Conservation (phyloP, 2,888 invertebrate species). For the Drosophila anceps region DNA sequence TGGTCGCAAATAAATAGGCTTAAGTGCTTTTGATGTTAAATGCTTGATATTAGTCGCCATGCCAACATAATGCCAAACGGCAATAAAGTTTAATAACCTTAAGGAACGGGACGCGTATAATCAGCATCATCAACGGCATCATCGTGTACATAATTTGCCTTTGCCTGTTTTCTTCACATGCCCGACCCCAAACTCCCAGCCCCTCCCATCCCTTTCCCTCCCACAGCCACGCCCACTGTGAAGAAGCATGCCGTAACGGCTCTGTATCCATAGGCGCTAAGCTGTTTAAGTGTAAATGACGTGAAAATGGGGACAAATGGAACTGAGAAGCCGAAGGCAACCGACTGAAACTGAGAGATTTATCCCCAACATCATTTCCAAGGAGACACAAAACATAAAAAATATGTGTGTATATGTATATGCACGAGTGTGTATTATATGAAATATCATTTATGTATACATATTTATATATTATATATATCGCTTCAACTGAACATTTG, state of each 20-base stretch:
- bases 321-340: constrained; percentile 33
- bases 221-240: not conserved
- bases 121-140: constrained; percentile 76
- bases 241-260: constrained; percentile 11
- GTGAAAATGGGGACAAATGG: constrained; percentile 67
- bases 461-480: constrained; percentile 63
- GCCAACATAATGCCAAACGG: constrained; percentile 56
- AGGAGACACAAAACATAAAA: constrained; percentile 59
- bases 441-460: constrained; percentile 8
- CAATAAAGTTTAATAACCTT: constrained; percentile 77
- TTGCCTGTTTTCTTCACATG: constrained; percentile 26
- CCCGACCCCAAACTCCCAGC: not conserved
- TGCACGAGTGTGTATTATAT: constrained; percentile 19
- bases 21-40: constrained; percentile 51
- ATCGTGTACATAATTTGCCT: constrained; percentile 64
- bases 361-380: constrained; percentile 36
- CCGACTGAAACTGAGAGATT: constrained; percentile 51
- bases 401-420: constrained; percentile 3
- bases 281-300: constrained; percentile 80
- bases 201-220: not conserved
- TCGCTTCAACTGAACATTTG: constrained; percentile 40
- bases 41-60: constrained; percentile 45
- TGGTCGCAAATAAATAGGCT: constrained; percentile 20
- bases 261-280: constrained; percentile 58
- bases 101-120: constrained; percentile 60